Conservation (phyloP, 2,888 invertebrate genomes). For the Deilephila elpenor region DNA sequence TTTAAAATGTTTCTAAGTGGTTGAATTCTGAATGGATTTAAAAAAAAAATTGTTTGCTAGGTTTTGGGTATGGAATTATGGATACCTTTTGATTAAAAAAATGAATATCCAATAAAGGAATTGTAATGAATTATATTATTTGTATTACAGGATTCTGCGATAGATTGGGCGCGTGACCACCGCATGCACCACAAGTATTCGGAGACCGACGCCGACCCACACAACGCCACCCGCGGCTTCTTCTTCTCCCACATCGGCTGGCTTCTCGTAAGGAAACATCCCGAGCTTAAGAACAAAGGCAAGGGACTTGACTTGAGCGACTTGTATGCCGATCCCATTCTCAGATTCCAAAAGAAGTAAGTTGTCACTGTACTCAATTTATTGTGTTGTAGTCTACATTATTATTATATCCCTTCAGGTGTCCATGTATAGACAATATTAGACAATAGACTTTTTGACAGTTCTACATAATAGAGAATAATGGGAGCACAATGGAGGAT, state of each 20-base stretch:
- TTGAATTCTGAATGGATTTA: too few species aligned
- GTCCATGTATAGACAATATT: too few species aligned
- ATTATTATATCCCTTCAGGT: too few species aligned
- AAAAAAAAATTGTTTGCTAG: too few species aligned
- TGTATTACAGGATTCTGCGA: constrained; percentile 86
- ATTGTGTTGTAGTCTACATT: background rate
- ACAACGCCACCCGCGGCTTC: constrained; percentile 96
- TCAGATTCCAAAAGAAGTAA: constrained; percentile 95
- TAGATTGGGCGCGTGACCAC: constrained; percentile 92
- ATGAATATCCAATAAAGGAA: background rate
- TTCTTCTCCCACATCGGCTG: constrained; percentile 99
- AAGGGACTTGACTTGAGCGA: constrained; percentile 94
- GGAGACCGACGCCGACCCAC: constrained; percentile 97
- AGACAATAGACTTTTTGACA: too few species aligned
- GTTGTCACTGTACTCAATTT: constrained; percentile 48
- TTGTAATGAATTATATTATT: constrained; percentile 4
- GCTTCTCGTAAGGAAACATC: constrained; percentile 96
- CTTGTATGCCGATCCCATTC: constrained; percentile 91
- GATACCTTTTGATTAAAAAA: too few species aligned
- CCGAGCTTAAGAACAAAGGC: constrained; percentile 94
- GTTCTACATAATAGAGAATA: too few species aligned
- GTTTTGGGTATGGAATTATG: too few species aligned
- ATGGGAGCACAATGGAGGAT: too few species aligned
- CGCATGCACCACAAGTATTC: constrained; percentile 96
- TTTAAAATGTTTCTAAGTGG: too few species aligned